Evolutionary conservation across 2,113 vertebrate species (phyloP).

Genomic region (Cynocephalus volans): DNA sequence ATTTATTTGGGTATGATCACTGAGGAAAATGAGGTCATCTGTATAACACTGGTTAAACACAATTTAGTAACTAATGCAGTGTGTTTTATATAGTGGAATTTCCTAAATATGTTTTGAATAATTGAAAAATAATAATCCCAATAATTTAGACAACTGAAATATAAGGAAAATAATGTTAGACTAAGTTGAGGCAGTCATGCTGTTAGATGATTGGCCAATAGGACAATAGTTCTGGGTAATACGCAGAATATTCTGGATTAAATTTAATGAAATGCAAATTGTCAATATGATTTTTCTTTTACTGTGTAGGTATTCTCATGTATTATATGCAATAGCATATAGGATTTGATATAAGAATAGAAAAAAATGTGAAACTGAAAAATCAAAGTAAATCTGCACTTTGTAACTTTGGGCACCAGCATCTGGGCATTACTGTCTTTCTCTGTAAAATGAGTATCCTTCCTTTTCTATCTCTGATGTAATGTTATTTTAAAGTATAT

Average conservation of each 20-base stretch:
- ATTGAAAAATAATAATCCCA: neutral
- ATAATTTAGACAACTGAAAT: neutral
- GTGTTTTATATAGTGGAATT: slow-evolving; percentile 14
- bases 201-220: slow-evolving; percentile 1
- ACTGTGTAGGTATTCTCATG: neutral
- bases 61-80: neutral
- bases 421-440: neutral
- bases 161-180: slow-evolving; percentile 13
- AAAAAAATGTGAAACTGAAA: slow-evolving; percentile 54
- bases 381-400: slow-evolving; percentile 39
- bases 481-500: neutral
- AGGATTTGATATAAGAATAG: slow-evolving; percentile 5
- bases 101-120: slow-evolving; percentile 25
- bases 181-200: neutral
- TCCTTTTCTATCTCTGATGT: neutral
- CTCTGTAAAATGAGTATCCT: neutral
- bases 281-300: slow-evolving; percentile 47
- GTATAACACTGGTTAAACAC: neutral
- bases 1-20: neutral
- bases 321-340: neutral
- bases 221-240: neutral
- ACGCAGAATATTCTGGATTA: slow-evolving; percentile 47
- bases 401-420: neutral
- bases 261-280: slow-evolving; percentile 39
- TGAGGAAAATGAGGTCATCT: slow-evolving; percentile 36